Evolutionary conservation across 2,113 vertebrate genomes (phyloP), one percentile per base, ranked within the genome.

Genomic region (Proteles cristata): DNA sequence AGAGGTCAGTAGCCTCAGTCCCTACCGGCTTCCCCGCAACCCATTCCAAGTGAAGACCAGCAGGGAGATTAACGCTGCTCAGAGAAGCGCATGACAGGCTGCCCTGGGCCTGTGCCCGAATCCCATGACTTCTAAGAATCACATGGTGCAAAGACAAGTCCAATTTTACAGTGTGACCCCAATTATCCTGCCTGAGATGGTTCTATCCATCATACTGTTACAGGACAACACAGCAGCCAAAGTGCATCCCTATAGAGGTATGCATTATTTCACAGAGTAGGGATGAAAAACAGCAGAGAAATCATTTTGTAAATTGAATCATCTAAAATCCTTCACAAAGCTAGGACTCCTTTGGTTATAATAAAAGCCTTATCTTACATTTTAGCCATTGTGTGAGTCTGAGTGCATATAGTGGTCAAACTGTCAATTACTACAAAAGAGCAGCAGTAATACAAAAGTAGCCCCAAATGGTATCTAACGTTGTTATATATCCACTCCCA

Each of bases 291-390:
- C 0, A 61, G 15, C 10, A 31, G 4, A 73, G 58, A 68, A 74
- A 43, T 23, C 15, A 28, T 85, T 39, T 45, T 19, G 2, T 71
- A 93, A 88, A 77, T 0, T 10, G 21, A 85, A 58, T 66, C 14
- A 79, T 63, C 93, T 81, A 82, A 91, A 92, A 88, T 85, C n/a
- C 45, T 94, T 82, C 80, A 15, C 11, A 48, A 77, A 90, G 26
- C 21, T 33, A 88, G 61, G 12, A 43, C 50, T 33, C 33, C 21
- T 79, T 76, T 63, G 2, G 0, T 55, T 55, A 63, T 28, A 48
- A 88, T 43, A 50, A 93, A 94, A 94, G 10, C 2, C 19, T 7
- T 33, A 63, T 21, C 61, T 76, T 86, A 8, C 21, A 43, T 85
- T 83, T 92, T 80, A 19, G 31, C 61, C 16, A 55, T 12, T 65